Conservation (phyloP, 2,797 vertebrate species). For the Dallia pectoralis region DNA sequence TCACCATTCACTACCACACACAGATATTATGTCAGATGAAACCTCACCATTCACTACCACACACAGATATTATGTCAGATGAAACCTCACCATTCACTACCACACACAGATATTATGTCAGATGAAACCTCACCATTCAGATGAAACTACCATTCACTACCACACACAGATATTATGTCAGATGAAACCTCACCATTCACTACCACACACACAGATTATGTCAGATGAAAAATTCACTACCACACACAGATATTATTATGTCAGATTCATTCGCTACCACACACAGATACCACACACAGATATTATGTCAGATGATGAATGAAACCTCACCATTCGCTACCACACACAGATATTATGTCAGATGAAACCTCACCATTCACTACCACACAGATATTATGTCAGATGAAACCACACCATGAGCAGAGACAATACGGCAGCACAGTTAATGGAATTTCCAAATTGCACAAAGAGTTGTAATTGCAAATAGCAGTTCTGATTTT, state of each 20-base stretch:
- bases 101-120: background rate
- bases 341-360: background rate
- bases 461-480: too few relatives aligned
- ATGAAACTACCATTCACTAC: constrained; percentile 95
- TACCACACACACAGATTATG: constrained; percentile 44
- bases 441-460: too few relatives aligned
- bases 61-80: background rate
- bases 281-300: constrained; percentile 51
- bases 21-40: background rate
- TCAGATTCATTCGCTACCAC: background rate
- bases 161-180: background rate
- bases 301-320: background rate
- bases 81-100: constrained; percentile 81
- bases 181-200: constrained; percentile 76
- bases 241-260: background rate
- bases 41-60: constrained; percentile 79
- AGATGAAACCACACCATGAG: background rate
- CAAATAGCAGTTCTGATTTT: too few relatives aligned
- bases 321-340: constrained; percentile 82
- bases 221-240: constrained; percentile 78
- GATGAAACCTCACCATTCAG: background rate
- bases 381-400: constrained; percentile 44
- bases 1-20: constrained; percentile 79
- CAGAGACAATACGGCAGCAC: too few relatives aligned
- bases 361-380: constrained; percentile 76